phyloP scores from a whole-genome alignment of 2,113 vertebrate species.

The Eurystomus gularis region DNA sequence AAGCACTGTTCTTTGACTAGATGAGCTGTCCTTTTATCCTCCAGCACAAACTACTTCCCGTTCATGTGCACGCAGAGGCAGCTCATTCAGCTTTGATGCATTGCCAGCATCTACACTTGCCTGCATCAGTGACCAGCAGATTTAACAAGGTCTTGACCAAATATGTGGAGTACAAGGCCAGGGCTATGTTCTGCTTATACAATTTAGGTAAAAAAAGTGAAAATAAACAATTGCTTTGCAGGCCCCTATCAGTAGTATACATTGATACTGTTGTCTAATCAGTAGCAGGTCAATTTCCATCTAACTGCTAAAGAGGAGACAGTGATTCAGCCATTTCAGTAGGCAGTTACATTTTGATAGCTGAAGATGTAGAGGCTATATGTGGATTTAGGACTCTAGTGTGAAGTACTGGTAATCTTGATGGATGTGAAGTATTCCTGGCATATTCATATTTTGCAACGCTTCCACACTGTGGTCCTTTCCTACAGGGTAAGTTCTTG shows the following conservation, averaged over 20 bases:
- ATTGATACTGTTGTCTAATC: neutral
- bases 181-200: neutral
- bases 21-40: neutral
- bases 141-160: neutral
- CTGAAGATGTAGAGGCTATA: neutral
- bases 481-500: neutral
- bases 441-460: neutral
- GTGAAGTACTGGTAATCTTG: neutral
- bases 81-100: neutral
- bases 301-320: neutral
- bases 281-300: neutral
- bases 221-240: neutral
- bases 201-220: neutral
- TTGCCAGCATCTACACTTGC: neutral
- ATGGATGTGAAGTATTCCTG: neutral
- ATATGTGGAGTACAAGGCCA: fast-evolving
- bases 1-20: neutral
- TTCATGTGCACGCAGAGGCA: neutral
- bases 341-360: neutral
- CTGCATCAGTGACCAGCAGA: neutral
- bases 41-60: neutral
- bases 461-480: neutral
- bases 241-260: neutral
- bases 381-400: neutral
- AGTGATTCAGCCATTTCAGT: neutral